Evolutionary conservation across 2,888 invertebrate species (phyloP).

Genomic region (Nomada ferruginata): DNA sequence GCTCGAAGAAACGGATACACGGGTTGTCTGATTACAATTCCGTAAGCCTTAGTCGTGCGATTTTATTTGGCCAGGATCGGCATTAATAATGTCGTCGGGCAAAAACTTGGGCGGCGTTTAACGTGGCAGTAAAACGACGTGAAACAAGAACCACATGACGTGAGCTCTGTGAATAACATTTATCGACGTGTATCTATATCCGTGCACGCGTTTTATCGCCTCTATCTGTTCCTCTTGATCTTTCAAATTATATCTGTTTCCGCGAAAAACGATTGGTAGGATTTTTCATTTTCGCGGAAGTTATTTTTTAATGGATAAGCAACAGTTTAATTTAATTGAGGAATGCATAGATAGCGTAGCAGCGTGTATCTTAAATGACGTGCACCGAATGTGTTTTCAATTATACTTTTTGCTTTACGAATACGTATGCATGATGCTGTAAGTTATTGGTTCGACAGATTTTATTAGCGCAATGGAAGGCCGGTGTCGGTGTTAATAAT

Average conservation of each 20-base stretch:
- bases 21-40: not conserved
- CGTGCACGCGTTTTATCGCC: not conserved
- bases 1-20: not conserved
- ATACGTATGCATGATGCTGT: not conserved
- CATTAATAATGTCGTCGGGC: not conserved
- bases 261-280: not conserved
- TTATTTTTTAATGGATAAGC: too few relatives aligned
- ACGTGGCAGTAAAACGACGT: not conserved
- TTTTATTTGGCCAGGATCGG: not conserved
- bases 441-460: not conserved
- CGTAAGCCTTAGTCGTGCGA: not conserved
- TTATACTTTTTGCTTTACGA: too few relatives aligned
- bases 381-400: too few relatives aligned
- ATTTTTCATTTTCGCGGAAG: too few relatives aligned
- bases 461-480: not conserved
- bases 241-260: not conserved
- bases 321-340: too few relatives aligned
- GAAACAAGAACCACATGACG: conserved; percentile 25
- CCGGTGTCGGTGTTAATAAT: not conserved
- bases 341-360: too few relatives aligned
- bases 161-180: conserved; percentile 21
- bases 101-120: not conserved
- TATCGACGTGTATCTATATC: conserved; percentile 6
- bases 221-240: too few relatives aligned
- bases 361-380: too few relatives aligned